Evolutionary conservation across 2,797 vertebrate genomes (phyloP).

Genomic region (Sebastolobus altivelis): DNA sequence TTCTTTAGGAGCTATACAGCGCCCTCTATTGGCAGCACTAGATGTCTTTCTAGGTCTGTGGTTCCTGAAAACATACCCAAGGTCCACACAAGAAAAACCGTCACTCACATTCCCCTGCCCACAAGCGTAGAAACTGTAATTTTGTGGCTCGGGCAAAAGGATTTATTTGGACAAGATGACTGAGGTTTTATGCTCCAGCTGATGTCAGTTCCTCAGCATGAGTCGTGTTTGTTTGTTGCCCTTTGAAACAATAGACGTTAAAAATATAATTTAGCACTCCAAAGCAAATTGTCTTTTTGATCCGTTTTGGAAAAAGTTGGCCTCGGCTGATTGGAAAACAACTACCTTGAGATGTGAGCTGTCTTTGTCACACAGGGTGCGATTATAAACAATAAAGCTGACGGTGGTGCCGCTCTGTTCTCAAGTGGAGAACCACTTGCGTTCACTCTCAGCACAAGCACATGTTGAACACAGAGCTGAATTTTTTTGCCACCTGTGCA

Average conservation of each 20-base stretch:
- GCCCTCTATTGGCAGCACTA: conserved; percentile 76
- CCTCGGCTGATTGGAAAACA: conserved; percentile 20
- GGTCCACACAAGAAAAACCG: conserved; percentile 84
- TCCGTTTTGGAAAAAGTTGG: not conserved
- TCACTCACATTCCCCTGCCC: conserved; percentile 80
- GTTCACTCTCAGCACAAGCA: conserved; percentile 58
- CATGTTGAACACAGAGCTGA: conserved; percentile 57
- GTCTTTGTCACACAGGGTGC: conserved; percentile 21
- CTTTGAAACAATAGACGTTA: conserved; percentile 43
- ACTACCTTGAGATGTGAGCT: not conserved
- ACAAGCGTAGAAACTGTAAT: conserved; percentile 85
- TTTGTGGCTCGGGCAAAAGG: conserved; percentile 79
- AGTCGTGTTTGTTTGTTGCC: conserved; percentile 53
- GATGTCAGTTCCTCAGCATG: conserved; percentile 59
- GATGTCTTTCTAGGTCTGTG: conserved; percentile 59
- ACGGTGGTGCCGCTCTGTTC: conserved; percentile 43
- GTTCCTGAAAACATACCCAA: conserved; percentile 77
- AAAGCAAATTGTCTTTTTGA: conserved; percentile 31
- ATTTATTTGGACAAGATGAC: conserved; percentile 65
- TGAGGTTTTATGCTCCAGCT: conserved; percentile 73
- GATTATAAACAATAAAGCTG: conserved; percentile 46
- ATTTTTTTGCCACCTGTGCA: conserved; percentile 63
- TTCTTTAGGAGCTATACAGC: conserved; percentile 60
- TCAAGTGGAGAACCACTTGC: conserved; percentile 50
- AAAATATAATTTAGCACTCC: conserved; percentile 7